Percentiles rank a stretch among this genome's conserved stretches.
These are phyloP conservation scores for Scolopax bukidnonensis DNA, from an alignment of 2,797 vertebrate genomes.

Conservation along the genomic window DNA sequence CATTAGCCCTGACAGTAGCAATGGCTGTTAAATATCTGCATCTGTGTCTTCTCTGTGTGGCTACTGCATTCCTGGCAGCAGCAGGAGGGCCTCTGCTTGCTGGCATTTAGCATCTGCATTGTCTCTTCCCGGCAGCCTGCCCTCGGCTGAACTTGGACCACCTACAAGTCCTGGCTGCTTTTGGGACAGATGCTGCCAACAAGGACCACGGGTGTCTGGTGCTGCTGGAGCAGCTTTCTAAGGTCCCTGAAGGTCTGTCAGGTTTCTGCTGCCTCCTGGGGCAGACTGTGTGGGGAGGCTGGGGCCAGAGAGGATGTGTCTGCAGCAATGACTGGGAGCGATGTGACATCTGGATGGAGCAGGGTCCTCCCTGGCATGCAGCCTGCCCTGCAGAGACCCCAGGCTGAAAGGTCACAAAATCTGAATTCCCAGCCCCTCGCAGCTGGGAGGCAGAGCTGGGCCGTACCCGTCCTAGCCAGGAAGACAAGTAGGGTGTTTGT, in stretches of 20 bases:
- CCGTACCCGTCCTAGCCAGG: fast-evolving
- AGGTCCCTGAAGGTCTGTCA: not conserved
- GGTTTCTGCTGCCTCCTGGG: not conserved
- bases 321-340: fast-evolving
- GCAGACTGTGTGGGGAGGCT: not conserved
- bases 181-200: not conserved
- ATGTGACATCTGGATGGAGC: fast-evolving
- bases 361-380: not conserved
- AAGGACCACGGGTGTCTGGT: not conserved
- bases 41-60: not conserved
- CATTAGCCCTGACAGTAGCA: not conserved
- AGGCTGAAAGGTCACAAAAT: not conserved
- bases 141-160: not conserved
- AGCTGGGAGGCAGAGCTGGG: not conserved
- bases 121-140: conserved; percentile 10
- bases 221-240: not conserved
- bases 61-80: conserved; percentile 15
- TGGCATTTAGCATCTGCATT: conserved; percentile 47
- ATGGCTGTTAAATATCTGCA: not conserved
- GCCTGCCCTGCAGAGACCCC: not conserved
- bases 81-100: conserved; percentile 11
- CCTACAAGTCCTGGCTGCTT: not conserved
- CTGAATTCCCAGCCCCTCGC: not conserved
- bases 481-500: not conserved
- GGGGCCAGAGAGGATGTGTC: too few species aligned